Conservation (phyloP, 2,797 vertebrate genomes). For the Staurois parvus region DNA sequence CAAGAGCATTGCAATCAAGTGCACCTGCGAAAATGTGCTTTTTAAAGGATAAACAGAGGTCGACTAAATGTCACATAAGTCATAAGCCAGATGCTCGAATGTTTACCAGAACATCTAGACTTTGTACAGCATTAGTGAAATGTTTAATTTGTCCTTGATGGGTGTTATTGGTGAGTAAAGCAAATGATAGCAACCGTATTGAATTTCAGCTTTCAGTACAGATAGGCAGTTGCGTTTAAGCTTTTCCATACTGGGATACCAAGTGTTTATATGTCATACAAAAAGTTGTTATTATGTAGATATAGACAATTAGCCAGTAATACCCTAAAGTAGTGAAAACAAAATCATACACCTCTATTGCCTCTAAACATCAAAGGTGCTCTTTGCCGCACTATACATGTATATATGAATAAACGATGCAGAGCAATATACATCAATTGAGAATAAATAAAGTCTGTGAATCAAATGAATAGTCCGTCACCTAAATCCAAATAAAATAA, state of each 20-base stretch:
- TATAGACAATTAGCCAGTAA: no score
- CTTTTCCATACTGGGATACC: not conserved
- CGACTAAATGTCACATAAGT: slow-evolving; percentile 37
- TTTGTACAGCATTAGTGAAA: slow-evolving; percentile 27
- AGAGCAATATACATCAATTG: no score
- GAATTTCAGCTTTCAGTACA: not conserved
- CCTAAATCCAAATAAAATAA: no score
- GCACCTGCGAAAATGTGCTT: slow-evolving; percentile 28
- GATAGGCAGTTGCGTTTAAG: not conserved
- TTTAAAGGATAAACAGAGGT: slow-evolving; percentile 39
- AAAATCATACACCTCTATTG: no score
- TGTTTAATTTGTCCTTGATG: slow-evolving; percentile 43
- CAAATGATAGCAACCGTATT: not conserved
- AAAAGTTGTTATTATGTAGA: no score
- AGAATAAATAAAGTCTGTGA: no score
- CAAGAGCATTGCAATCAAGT: slow-evolving; percentile 1
- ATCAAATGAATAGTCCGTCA: no score
- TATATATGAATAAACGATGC: no score
- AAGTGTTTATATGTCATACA: not conserved
- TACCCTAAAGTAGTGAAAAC: no score
- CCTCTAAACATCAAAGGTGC: no score
- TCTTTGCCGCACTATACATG: no score
- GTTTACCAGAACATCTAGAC: slow-evolving; percentile 44
- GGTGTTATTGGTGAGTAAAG: slow-evolving; percentile 16
- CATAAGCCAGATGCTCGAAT: slow-evolving; percentile 30